phyloP scores from a whole-genome alignment of 2,113 vertebrate genomes.

The Misgurnus anguillicaudatus region DNA sequence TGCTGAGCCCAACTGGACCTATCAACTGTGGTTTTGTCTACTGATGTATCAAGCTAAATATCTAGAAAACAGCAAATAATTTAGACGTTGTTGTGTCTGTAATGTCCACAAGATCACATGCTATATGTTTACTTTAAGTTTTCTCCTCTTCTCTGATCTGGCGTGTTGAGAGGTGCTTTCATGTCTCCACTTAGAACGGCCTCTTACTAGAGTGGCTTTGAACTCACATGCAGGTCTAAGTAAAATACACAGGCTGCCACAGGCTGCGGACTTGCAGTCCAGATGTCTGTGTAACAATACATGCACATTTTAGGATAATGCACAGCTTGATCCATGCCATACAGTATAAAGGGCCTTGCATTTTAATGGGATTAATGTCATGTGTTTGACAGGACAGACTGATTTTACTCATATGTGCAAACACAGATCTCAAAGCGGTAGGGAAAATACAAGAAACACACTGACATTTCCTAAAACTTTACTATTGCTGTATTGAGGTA shows the following conservation, averaged over 20 bases:
- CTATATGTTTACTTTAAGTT: conserved; percentile 68
- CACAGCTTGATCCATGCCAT: conserved; percentile 49
- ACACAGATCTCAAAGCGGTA: conserved; percentile 26
- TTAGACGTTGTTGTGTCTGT: conserved; percentile 13
- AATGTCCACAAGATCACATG: conserved; percentile 39
- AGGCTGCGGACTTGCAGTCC: conserved; percentile 49
- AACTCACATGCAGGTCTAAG: conserved; percentile 70
- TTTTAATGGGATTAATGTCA: conserved; percentile 60
- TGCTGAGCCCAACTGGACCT: neutral
- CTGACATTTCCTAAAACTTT: neutral
- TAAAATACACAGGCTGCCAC: conserved; percentile 36
- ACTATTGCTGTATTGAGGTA: too few relatives aligned
- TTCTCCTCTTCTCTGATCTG: conserved; percentile 65
- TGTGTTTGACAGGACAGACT: conserved; percentile 50
- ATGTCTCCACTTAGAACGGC: conserved; percentile 65
- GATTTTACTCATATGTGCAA: conserved; percentile 41
- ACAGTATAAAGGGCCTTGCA: conserved; percentile 47
- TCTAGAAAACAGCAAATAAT: neutral
- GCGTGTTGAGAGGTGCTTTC: conserved; percentile 68
- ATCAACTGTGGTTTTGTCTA: neutral
- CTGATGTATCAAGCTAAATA: neutral
- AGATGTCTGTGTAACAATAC: conserved; percentile 53
- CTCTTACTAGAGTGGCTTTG: conserved; percentile 63
- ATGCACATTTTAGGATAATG: conserved; percentile 29
- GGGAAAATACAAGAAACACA: conserved; percentile 9